Evolutionary conservation across 2,888 invertebrate genomes (phyloP).

Genomic region (Diploptera punctata): DNA sequence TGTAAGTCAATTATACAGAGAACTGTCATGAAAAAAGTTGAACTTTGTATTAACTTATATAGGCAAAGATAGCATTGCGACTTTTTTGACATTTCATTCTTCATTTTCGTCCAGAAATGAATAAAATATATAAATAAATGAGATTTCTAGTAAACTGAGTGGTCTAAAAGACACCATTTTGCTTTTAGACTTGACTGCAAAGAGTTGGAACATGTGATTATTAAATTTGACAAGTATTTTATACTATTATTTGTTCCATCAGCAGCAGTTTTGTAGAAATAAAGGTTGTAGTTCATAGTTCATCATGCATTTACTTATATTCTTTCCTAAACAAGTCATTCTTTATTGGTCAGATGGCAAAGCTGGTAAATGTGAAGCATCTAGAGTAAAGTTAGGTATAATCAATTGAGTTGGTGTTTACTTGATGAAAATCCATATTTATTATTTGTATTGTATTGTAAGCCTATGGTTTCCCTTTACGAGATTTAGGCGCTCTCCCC

Average conservation of each 20-base stretch:
- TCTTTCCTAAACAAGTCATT: too few species aligned
- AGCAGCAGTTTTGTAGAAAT: constrained; percentile 21
- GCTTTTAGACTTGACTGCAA: constrained; percentile 14
- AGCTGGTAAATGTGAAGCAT: too few species aligned
- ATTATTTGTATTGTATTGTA: too few species aligned
- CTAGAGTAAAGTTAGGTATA: too few species aligned
- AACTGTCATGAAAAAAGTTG: neutral
- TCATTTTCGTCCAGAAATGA: constrained; percentile 18
- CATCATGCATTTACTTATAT: neutral
- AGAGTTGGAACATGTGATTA: constrained; percentile 12
- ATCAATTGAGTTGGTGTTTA: too few species aligned
- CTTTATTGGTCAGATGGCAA: too few species aligned
- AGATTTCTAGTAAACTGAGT: neutral
- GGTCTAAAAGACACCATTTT: constrained; percentile 3
- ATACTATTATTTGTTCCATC: constrained; percentile 17
- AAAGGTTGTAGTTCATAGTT: constrained; percentile 25
- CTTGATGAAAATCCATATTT: too few species aligned
- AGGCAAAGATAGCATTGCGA: neutral
- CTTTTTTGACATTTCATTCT: constrained; percentile 2
- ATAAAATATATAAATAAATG: neutral
- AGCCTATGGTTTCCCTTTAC: too few species aligned
- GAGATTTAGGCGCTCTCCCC: too few species aligned
- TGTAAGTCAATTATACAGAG: constrained; percentile 36
- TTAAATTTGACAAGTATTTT: constrained; percentile 12
- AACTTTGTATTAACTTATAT: too few species aligned